These are phyloP conservation scores for Naja naja DNA, from an alignment of 2,113 vertebrate species.

Conservation along the genomic window DNA sequence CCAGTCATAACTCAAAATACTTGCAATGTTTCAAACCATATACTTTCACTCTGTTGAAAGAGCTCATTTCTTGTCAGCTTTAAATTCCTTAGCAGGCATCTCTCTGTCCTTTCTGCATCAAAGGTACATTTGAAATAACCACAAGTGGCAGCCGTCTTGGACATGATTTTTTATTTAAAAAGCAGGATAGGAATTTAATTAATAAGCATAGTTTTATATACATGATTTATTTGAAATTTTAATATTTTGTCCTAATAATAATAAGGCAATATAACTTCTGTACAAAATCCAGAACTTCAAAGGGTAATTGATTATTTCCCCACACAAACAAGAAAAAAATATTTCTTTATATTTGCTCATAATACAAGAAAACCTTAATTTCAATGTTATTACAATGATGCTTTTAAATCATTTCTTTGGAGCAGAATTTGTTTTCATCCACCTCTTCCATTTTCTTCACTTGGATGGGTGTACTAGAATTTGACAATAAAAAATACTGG, in stretches of 20 bases:
- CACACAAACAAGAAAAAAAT: not conserved
- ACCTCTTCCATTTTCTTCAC: conserved; percentile 4
- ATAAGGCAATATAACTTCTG: not conserved
- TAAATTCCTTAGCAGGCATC: not conserved
- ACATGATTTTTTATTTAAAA: not conserved
- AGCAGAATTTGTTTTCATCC: not conserved
- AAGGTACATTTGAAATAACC: not conserved
- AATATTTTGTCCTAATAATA: not conserved
- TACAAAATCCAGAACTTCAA: not conserved
- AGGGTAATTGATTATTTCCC: not conserved
- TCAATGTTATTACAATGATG: not conserved
- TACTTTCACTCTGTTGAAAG: not conserved
- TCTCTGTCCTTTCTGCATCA: not conserved
- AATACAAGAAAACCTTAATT: conserved; percentile 7
- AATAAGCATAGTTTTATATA: not conserved
- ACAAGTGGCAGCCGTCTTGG: not conserved
- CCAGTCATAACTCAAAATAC: not conserved
- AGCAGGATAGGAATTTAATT: not conserved
- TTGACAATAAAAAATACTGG: conserved; percentile 13
- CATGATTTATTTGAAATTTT: not conserved
- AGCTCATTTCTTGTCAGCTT: not conserved
- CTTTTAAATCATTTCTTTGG: not conserved
- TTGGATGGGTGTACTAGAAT: conserved; percentile 4
- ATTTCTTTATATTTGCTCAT: not conserved
- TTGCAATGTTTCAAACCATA: not conserved